A percentile compares a stretch with the other conserved stretches of the same genome.
phyloP scores from a whole-genome alignment of 1,140 invertebrate species.

The Drosophila tristis region DNA sequence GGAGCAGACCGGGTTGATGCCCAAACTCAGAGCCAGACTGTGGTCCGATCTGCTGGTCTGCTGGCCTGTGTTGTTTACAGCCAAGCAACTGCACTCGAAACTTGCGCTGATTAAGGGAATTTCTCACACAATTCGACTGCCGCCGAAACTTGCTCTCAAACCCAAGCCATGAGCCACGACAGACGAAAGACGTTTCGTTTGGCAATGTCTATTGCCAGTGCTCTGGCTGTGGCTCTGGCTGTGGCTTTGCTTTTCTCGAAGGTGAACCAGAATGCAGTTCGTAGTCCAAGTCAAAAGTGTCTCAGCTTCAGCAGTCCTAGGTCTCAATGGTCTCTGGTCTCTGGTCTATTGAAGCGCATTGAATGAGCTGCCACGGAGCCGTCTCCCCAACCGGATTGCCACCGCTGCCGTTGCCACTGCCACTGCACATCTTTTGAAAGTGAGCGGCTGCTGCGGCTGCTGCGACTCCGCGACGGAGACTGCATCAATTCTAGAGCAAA shows the following conservation, averaged over 20 bases:
- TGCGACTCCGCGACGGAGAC: slow-evolving; percentile 16
- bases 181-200: slow-evolving; percentile 41
- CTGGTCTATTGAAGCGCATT: slow-evolving; percentile 55
- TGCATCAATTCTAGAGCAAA: slow-evolving; percentile 70
- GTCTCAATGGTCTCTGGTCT: slow-evolving; percentile 21
- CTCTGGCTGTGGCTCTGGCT: not conserved
- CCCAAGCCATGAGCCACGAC: slow-evolving; percentile 51
- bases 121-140: slow-evolving; percentile 65
- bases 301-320: slow-evolving; percentile 19
- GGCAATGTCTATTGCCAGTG: slow-evolving; percentile 37
- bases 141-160: slow-evolving; percentile 36
- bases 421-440: slow-evolving; percentile 71
- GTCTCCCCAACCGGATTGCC: slow-evolving; percentile 61
- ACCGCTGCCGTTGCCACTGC: not conserved
- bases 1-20: slow-evolving; percentile 17
- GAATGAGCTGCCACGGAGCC: slow-evolving; percentile 30
- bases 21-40: slow-evolving; percentile 40
- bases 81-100: slow-evolving; percentile 41
- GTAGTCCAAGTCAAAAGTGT: slow-evolving; percentile 25
- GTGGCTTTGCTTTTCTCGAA: slow-evolving; percentile 65
- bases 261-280: slow-evolving; percentile 70
- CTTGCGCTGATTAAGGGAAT: slow-evolving; percentile 76
- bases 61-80: slow-evolving; percentile 21
- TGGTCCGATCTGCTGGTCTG: slow-evolving; percentile 15
- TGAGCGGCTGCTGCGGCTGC: slow-evolving; percentile 44